A percentile compares a stretch with the other conserved stretches of the same genome.
Conservation (phyloP, 2,797 vertebrate species). For the Pelodytes ibericus region DNA sequence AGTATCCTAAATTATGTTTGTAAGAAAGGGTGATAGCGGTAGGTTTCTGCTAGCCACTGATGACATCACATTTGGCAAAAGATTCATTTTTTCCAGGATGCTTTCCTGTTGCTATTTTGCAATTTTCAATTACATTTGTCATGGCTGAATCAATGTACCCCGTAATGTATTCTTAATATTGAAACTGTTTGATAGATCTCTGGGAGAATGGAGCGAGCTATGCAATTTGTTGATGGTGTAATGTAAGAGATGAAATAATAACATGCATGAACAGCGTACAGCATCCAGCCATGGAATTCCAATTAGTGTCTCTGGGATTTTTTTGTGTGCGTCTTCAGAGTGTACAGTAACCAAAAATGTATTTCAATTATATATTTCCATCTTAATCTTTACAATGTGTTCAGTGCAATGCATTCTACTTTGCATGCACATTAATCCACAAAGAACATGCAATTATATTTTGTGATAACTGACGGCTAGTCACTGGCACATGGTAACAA, state of each 20-base stretch:
- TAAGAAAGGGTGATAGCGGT: too few relatives aligned
- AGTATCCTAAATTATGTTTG: too few relatives aligned
- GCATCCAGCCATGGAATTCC: slow-evolving; percentile 7
- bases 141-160: slow-evolving; percentile 13
- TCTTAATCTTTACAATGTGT: background rate
- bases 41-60: too few relatives aligned
- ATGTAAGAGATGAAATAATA: slow-evolving; percentile 20
- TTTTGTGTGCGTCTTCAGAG: slow-evolving; percentile 20
- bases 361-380: slow-evolving; percentile 25
- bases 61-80: too few relatives aligned
- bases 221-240: background rate
- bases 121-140: slow-evolving; percentile 24
- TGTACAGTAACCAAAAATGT: slow-evolving; percentile 9
- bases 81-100: too few relatives aligned
- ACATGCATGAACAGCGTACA: background rate
- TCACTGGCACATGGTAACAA: background rate
- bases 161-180: background rate
- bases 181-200: background rate
- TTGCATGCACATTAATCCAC: background rate
- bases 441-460: background rate
- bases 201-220: background rate
- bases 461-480: background rate
- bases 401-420: background rate
- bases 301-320: slow-evolving; percentile 20
- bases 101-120: background rate